Base-by-base conservation (phyloP, 2,113 vertebrate species). In the Carassius auratus region DNA sequence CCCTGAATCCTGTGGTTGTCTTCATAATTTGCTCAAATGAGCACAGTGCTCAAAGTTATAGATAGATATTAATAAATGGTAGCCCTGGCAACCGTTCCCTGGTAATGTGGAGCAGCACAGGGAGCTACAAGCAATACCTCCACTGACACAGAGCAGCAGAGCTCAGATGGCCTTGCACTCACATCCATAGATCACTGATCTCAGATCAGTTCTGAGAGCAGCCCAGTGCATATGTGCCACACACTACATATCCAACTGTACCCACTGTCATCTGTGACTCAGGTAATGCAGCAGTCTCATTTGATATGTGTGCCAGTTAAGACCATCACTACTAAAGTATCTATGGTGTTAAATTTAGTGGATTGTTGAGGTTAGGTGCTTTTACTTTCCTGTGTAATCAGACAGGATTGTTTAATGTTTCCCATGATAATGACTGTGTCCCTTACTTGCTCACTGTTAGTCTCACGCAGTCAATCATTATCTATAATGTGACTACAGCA, bases 1-100 rank as follows among this genome's bases (percentile, higher is more conserved):
- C 36, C 73, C 45, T 78, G 78, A 52, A 88, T 68, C 77, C 75
- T 30, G 80, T 74, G 76, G 42, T 59, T 83, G 75, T 81, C 87
- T 88, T 88, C 76, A 85, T 88, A 87, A 86, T 88, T 90, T 88
- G 82, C 85, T 86, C 71, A 86, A 85, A 88, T 87, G 88, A 85
- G 84, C 87, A 77, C 83, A 81, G 85, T 85, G 85, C 92, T 94
- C 88, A 93, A 93, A 94, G 92, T 95, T 93, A 92, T 90, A 88
- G 90, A 92, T 90, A 91, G 92, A 89, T 93, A 92, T 94, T 93
- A 93, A 94, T 94, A 94, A 95, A 93, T 91, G 92, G 95, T 95
- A 94, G 92, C 93, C 94, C 89, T 95, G 92, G 93, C 93, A 95
- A 95, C 94, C 87, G 93, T 85, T 87, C 62, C 75, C 42, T 78